Percentiles rank a stretch among this genome's conserved stretches.
These are phyloP conservation scores for Mionectes macconnelli DNA, from an alignment of 2,113 vertebrate genomes.

Conservation along the genomic window DNA sequence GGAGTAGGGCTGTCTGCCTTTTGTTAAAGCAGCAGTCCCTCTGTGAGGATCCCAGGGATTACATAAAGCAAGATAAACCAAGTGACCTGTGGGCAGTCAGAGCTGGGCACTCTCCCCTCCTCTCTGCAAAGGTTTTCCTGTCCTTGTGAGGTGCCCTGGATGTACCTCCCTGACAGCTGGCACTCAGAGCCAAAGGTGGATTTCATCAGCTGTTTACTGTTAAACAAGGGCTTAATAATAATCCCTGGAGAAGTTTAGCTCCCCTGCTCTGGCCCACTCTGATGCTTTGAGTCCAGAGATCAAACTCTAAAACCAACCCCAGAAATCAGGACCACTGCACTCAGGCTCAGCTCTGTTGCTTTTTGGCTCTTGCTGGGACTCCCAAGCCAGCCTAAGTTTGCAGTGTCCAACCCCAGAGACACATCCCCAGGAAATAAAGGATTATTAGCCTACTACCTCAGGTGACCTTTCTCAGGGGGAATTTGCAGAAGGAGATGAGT, in stretches of 20 bases:
- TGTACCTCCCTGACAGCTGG: conserved; percentile 11
- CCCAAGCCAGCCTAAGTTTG: neutral
- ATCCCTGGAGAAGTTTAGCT: conserved; percentile 13
- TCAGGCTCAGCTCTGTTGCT: neutral
- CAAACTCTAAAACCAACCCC: neutral
- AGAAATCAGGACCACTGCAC: neutral
- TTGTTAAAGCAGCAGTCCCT: neutral
- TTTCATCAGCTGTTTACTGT: conserved; percentile 27
- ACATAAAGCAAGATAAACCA: neutral
- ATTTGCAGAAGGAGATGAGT: conserved; percentile 10
- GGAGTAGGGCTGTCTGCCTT: neutral
- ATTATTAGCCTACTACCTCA: conserved; percentile 12
- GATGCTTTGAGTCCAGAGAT: neutral
- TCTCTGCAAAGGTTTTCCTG: neutral
- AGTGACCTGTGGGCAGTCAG: neutral
- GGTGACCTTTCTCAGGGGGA: conserved; percentile 31
- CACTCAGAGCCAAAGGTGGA: conserved; percentile 7
- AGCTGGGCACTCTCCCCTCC: neutral
- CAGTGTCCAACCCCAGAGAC: neutral
- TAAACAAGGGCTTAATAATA: conserved; percentile 53
- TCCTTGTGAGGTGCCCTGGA: neutral
- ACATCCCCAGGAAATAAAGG: neutral
- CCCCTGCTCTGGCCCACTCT: neutral
- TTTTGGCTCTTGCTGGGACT: neutral
- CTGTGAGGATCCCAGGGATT: neutral